Percentiles rank a stretch among this genome's conserved stretches.
These are phyloP conservation scores for Rhabdomys pumilio DNA, from an alignment of 2,797 vertebrate genomes.

Conservation along the genomic window DNA sequence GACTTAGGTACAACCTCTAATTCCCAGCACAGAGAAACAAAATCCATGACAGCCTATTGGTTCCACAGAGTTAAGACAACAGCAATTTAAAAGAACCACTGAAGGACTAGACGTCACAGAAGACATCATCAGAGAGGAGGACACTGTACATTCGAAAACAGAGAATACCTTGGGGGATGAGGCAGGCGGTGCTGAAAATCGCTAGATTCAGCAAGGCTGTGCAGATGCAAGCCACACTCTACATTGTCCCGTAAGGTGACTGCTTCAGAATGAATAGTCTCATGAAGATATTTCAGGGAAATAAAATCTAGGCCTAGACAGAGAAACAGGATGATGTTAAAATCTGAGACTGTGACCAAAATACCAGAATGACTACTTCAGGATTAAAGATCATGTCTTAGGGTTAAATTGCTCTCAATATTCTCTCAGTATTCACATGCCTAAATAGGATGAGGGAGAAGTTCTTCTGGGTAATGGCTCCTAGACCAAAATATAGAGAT, in stretches of 20 bases:
- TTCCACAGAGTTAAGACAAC: not conserved
- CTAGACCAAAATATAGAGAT: not conserved
- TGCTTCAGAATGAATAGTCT: not conserved
- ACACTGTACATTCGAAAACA: not conserved
- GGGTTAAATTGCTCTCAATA: not conserved
- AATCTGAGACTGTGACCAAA: not conserved
- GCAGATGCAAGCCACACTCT: not conserved
- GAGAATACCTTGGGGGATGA: rapidly evolving
- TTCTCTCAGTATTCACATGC: not conserved
- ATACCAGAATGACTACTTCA: not conserved
- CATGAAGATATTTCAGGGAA: not conserved
- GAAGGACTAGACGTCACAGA: not conserved
- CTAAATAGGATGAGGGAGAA: not conserved
- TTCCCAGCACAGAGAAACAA: not conserved
- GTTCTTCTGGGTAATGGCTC: not conserved
- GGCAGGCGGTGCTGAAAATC: not conserved
- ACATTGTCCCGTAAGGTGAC: not conserved
- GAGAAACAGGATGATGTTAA: not conserved
- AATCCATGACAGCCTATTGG: not conserved
- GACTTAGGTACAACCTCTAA: not conserved
- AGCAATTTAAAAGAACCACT: too few relatives aligned
- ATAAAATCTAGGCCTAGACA: not conserved
- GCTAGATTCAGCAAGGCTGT: too few relatives aligned
- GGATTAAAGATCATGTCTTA: not conserved
- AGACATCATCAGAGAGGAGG: not conserved